Evolutionary conservation across 2,888 invertebrate genomes (phyloP).

Genomic region (Pseudococcus jackbeardsleyi): DNA sequence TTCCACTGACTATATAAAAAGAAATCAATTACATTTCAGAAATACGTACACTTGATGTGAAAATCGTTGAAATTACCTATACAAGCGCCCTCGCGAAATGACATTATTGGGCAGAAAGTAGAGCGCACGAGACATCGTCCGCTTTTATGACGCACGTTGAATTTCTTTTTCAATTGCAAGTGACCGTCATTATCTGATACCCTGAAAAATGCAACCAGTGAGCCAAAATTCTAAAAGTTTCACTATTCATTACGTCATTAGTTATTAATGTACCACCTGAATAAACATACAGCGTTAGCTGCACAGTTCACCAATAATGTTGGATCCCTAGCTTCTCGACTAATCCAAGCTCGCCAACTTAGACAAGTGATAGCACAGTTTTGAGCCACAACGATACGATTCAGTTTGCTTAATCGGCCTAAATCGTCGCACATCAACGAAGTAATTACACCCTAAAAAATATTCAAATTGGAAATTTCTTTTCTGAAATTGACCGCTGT

Average conservation of each 20-base stretch:
- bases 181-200: constrained; percentile 79
- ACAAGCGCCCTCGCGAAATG: constrained; percentile 84
- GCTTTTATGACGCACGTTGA: constrained; percentile 76
- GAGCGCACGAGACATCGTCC: constrained; percentile 75
- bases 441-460: constrained; percentile 76
- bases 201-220: constrained; percentile 69
- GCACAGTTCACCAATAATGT: constrained; percentile 84
- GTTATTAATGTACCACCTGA: constrained; percentile 70
- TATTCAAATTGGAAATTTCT: not conserved
- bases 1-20: constrained; percentile 76
- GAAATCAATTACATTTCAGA: not conserved
- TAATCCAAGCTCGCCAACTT: constrained; percentile 86
- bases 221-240: not conserved
- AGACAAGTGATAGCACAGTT: constrained; percentile 80
- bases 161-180: constrained; percentile 77
- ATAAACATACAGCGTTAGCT: constrained; percentile 81
- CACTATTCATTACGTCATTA: no score
- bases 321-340: constrained; percentile 80
- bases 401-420: constrained; percentile 78
- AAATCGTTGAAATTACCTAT: constrained; percentile 73
- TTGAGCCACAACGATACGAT: constrained; percentile 75
- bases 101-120: constrained; percentile 89
- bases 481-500: not conserved
- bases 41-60: not conserved
- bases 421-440: constrained; percentile 80